A percentile compares a stretch with the other conserved stretches of the same genome.
Conservation (phyloP, 1,140 invertebrate species). For the Ruditapes philippinarum region DNA sequence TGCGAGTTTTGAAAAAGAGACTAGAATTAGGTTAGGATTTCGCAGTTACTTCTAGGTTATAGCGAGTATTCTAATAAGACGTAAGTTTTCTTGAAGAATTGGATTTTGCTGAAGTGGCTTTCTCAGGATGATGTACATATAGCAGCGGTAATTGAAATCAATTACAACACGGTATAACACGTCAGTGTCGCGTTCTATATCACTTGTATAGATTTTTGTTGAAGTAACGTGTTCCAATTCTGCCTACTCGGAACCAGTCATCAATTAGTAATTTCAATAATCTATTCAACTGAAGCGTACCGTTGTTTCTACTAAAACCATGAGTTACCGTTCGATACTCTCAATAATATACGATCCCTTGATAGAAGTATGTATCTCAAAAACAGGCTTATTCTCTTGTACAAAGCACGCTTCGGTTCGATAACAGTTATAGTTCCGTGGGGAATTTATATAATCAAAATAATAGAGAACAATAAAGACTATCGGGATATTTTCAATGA, state of each 20-base stretch:
- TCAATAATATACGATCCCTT: background rate
- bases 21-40: too few relatives aligned
- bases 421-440: background rate
- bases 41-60: too few relatives aligned
- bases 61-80: too few relatives aligned
- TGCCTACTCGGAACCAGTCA: background rate
- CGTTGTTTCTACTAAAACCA: background rate
- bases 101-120: too few relatives aligned
- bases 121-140: too few relatives aligned
- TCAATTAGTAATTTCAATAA: conserved; percentile 31
- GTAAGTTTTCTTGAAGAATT: too few relatives aligned
- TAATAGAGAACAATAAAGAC: background rate
- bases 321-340: background rate
- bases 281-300: background rate
- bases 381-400: background rate
- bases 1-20: too few relatives aligned
- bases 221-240: background rate
- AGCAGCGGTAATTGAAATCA: background rate
- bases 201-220: background rate
- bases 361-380: background rate
- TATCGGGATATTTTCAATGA: background rate
- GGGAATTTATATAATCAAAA: conserved; percentile 2
- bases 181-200: background rate
- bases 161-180: background rate
- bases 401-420: background rate